Base-by-base conservation (phyloP, 2,888 invertebrate genomes). In the Hylaea fasciaria region DNA sequence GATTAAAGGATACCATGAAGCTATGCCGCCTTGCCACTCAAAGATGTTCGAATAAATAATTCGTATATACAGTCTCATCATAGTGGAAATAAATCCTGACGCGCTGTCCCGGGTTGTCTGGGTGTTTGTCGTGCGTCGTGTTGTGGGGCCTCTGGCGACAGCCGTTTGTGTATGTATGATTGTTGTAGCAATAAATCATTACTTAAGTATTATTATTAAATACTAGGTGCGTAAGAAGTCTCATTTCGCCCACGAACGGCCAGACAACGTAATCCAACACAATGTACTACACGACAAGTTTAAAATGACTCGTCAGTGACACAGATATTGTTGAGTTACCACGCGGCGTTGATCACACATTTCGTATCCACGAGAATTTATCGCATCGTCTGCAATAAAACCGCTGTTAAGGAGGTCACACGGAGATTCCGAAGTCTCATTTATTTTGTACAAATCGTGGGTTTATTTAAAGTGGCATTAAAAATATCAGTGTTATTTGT, bases 371-470 rank as follows among this genome's bases (percentile, higher is more conserved):
- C 79, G 77, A 76, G 78, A 73, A 87, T 89, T 86, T 87, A 89
- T 72, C 71, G 70, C 73, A 80, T 84, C 76, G 77, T 74, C 73
- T 78, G 80, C 86, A 81, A 82, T 89, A 86, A 85, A 85, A 85
- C 69, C 71, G 63, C 69, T 55, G 71, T 54, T 81, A 90, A 90
- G 79, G 87, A 85, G 91, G 91, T 89, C 90, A 84, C 5, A 22
- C 22, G 22, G 5, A 22, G 22, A 22, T 22, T 76, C 66, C 64
- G 60, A 56, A 56, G 57, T 46, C 40, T 67, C 77, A 75, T 82
- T 81, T 77, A 79, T 84, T 80, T 81, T 76, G 74, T 70, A 80
- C 76, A 80, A 79, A 82, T 77, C 73, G 73, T 65, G 55, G 72
- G 71, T 74, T 80, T 81, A 78, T 77, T 77, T 73, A 65, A 70